phyloP scores from a whole-genome alignment of 2,797 vertebrate genomes.

The Sciurus carolinensis region DNA sequence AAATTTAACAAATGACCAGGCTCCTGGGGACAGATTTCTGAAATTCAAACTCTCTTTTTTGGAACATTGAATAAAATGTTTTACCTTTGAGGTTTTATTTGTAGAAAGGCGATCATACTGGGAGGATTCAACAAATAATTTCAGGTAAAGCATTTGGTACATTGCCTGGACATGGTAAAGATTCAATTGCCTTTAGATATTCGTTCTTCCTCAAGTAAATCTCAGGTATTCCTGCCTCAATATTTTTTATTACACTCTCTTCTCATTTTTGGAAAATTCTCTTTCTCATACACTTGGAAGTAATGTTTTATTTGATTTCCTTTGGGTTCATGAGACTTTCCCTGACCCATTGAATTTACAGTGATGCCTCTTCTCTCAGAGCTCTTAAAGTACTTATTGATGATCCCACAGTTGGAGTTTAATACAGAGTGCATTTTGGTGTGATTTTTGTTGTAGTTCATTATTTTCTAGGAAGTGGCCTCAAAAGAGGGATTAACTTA shows the following conservation, averaged over 20 bases:
- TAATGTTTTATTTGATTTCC: neutral
- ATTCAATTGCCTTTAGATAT: neutral
- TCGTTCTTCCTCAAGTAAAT: neutral
- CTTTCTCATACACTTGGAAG: neutral
- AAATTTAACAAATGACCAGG: accelerated
- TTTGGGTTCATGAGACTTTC: neutral
- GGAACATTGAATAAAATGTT: neutral
- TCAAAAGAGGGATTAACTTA: constrained; percentile 15
- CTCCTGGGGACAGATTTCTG: neutral
- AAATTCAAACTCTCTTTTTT: neutral
- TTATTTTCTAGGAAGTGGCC: constrained; percentile 34
- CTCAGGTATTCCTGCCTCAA: neutral
- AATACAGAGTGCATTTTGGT: neutral
- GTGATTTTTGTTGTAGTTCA: neutral
- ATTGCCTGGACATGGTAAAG: neutral
- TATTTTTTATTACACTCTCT: neutral
- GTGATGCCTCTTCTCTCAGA: neutral
- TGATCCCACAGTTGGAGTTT: neutral
- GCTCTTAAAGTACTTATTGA: neutral
- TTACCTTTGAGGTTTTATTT: neutral
- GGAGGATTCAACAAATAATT: neutral
- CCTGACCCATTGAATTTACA: neutral
- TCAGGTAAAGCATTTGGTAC: neutral
- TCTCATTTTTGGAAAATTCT: neutral
- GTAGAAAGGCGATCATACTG: neutral